A percentile compares a stretch with the other conserved stretches of the same genome.
phyloP scores from a whole-genome alignment of 2,888 invertebrate genomes.

The Nomada ruficornis region DNA sequence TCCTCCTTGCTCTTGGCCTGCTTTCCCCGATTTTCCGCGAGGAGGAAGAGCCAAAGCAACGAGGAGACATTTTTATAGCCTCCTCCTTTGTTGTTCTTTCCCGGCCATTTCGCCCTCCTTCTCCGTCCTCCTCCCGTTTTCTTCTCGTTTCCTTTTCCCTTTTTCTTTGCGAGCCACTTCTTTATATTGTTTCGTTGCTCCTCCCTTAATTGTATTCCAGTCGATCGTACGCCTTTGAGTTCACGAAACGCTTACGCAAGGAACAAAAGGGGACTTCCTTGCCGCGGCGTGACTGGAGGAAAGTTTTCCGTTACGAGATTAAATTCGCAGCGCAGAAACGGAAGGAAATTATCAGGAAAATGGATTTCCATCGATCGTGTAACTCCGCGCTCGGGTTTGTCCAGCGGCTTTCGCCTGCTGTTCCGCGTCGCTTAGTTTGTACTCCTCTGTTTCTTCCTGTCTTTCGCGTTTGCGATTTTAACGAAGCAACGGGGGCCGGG shows the following conservation, averaged over 20 bases:
- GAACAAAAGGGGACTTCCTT: slow-evolving; percentile 11
- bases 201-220: slow-evolving; percentile 22
- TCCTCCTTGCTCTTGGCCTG: not conserved
- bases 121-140: not conserved
- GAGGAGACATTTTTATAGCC: slow-evolving; percentile 27
- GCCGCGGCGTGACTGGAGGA: not conserved
- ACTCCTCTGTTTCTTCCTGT: no score
- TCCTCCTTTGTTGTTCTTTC: no score
- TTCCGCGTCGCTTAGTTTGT: not conserved
- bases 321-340: slow-evolving; percentile 23
- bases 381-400: not conserved
- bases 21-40: not conserved
- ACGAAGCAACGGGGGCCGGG: no score
- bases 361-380: slow-evolving; percentile 21
- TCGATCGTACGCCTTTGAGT: slow-evolving; percentile 7
- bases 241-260: slow-evolving; percentile 26
- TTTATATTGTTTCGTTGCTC: slow-evolving; percentile 29
- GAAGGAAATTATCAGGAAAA: slow-evolving; percentile 36
- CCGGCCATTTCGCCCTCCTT: no score
- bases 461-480: no score
- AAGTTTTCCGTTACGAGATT: slow-evolving; percentile 32
- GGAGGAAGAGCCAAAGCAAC: not conserved
- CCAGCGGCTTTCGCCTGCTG: no score
- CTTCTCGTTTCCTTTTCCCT: not conserved
- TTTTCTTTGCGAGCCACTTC: not conserved